Percentiles rank a stretch among this genome's conserved stretches.
Evolutionary conservation across 2,888 invertebrate species (phyloP).

Genomic region (Nezara viridula): DNA sequence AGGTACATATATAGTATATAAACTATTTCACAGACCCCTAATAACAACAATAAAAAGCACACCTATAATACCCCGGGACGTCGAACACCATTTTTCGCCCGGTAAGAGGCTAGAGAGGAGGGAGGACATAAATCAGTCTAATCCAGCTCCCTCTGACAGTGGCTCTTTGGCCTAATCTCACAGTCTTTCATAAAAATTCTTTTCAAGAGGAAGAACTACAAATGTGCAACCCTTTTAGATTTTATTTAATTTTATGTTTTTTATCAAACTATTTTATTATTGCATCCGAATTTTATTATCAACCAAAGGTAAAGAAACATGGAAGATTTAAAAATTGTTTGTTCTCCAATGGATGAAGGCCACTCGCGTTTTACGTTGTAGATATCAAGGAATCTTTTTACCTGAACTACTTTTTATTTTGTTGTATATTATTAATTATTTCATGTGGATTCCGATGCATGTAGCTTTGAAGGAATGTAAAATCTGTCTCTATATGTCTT

Average conservation of each 20-base stretch:
- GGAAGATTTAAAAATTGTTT: no score
- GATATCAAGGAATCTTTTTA: no score
- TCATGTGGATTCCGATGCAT: no score
- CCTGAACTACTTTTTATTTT: no score
- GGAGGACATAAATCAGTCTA: constrained; percentile 26
- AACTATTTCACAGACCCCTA: not conserved
- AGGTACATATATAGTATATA: not conserved
- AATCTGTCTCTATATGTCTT: no score
- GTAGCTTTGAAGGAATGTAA: no score
- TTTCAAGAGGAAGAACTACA: constrained; percentile 1
- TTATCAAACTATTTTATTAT: not conserved
- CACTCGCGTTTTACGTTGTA: no score
- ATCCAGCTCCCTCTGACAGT: constrained; percentile 6
- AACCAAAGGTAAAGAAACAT: no score
- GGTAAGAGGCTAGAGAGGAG: not conserved
- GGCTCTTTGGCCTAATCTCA: constrained; percentile 13
- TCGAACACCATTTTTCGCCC: constrained; percentile 22
- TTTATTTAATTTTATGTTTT: not conserved
- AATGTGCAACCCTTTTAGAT: not conserved
- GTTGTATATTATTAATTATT: no score
- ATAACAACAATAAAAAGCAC: not conserved
- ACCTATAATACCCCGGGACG: not conserved
- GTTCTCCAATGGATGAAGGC: no score
- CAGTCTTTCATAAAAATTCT: constrained; percentile 33
- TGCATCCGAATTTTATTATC: no score